Evolutionary conservation across 2,888 invertebrate genomes (phyloP).

Genomic region (Aporophyla nigra): DNA sequence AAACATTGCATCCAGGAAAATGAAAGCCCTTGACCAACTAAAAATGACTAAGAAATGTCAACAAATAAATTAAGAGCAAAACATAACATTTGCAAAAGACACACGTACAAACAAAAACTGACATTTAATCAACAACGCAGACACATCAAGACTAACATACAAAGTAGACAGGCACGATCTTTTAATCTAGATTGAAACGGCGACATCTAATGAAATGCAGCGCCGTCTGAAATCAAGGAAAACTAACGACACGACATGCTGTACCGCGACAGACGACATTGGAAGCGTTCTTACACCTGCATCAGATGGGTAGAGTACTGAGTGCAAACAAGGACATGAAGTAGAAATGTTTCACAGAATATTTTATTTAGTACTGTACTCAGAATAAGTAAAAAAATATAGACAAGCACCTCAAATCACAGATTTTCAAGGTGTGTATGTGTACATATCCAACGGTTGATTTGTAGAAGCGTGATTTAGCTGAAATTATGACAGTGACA

Average conservation of each 20-base stretch:
- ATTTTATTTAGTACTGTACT: not conserved
- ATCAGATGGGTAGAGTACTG: constrained; percentile 63
- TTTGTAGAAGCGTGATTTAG: not conserved
- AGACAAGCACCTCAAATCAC: not conserved
- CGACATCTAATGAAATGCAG: constrained; percentile 58
- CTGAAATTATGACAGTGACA: not conserved
- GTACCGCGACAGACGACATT: constrained; percentile 63
- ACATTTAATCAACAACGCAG: constrained; percentile 35
- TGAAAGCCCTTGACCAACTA: not conserved
- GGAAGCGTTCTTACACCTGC: constrained; percentile 67
- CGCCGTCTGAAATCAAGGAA: constrained; percentile 59
- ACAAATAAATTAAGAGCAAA: not conserved
- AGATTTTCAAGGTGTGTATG: not conserved
- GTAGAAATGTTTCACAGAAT: not conserved
- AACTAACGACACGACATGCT: constrained; percentile 57
- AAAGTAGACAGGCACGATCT: constrained; percentile 47
- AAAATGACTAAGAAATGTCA: not conserved
- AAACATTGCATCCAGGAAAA: not conserved
- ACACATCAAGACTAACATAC: constrained; percentile 44
- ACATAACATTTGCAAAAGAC: constrained; percentile 29
- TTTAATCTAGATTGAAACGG: constrained; percentile 49
- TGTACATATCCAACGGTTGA: no score
- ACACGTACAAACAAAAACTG: constrained; percentile 28
- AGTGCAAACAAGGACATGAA: constrained; percentile 49
- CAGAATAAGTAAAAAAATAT: not conserved